phyloP scores from a whole-genome alignment of 2,797 vertebrate species.

The Catostomus latipinnis region DNA sequence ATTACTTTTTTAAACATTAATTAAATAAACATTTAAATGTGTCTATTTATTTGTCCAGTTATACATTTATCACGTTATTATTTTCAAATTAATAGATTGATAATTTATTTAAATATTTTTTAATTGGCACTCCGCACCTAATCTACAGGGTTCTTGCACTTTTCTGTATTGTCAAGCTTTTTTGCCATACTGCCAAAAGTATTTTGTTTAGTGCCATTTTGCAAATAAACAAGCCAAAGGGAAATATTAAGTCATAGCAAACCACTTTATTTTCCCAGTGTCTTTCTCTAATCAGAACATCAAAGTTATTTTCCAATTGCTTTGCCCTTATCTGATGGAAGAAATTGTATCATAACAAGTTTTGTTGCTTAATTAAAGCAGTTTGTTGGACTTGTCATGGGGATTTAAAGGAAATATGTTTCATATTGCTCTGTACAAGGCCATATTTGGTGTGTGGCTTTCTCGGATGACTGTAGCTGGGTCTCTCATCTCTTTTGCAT shows the following conservation, averaged over 20 bases:
- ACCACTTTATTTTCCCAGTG: not conserved
- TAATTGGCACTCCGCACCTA: no score
- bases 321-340: constrained; percentile 17
- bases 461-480: constrained; percentile 29
- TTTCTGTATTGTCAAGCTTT: constrained; percentile 15
- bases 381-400: constrained; percentile 29
- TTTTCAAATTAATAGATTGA: no score
- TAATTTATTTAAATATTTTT: no score
- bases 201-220: not conserved
- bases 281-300: not conserved
- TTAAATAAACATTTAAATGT: no score
- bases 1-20: no score
- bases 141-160: no score
- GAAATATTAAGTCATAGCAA: not conserved
- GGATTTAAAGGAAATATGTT: constrained; percentile 47
- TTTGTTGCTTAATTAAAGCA: constrained; percentile 40
- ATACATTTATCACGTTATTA: no score
- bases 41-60: no score
- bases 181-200: not conserved
- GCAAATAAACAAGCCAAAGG: not conserved
- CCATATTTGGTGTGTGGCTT: constrained; percentile 62
- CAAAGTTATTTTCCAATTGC: not conserved
- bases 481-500: constrained; percentile 55
- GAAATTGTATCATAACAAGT: constrained; percentile 21
- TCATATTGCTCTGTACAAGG: constrained; percentile 40